Conservation (phyloP, 2,797 vertebrate genomes). For the Scyliorhinus canicula region DNA sequence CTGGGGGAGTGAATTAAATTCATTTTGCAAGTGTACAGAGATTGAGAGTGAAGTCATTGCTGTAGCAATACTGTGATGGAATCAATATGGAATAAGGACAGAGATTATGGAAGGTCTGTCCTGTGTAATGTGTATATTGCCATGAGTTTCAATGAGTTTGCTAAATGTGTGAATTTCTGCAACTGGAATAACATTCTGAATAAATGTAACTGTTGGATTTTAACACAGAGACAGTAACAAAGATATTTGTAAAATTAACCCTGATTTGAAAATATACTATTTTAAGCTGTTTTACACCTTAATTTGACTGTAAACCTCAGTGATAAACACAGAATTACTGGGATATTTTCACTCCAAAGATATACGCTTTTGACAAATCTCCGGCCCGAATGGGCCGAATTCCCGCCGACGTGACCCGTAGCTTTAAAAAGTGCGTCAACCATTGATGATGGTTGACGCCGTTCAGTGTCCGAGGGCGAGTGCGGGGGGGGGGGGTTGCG, state of each 20-base stretch:
- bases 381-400: no score
- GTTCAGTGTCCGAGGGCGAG: no score
- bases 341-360: not conserved
- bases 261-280: not conserved
- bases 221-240: not conserved
- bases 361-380: no score
- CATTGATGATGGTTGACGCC: no score
- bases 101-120: not conserved
- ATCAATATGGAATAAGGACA: not conserved
- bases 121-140: not conserved
- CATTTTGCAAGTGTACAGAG: not conserved
- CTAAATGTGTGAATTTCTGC: not conserved
- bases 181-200: not conserved
- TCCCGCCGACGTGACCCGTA: no score
- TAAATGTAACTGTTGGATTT: not conserved
- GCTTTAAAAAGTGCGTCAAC: no score
- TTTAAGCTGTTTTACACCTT: not conserved
- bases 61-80: not conserved
- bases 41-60: constrained; percentile 6
- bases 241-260: not conserved
- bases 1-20: constrained; percentile 29
- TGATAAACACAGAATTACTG: not conserved
- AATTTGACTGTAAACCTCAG: not conserved
- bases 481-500: no score
- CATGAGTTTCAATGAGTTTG: not conserved